Percentiles rank a stretch among this genome's conserved stretches.
These are phyloP conservation scores for Pristionchus exspectatus DNA, from an alignment of 2,888 invertebrate genomes.

Conservation along the genomic window DNA sequence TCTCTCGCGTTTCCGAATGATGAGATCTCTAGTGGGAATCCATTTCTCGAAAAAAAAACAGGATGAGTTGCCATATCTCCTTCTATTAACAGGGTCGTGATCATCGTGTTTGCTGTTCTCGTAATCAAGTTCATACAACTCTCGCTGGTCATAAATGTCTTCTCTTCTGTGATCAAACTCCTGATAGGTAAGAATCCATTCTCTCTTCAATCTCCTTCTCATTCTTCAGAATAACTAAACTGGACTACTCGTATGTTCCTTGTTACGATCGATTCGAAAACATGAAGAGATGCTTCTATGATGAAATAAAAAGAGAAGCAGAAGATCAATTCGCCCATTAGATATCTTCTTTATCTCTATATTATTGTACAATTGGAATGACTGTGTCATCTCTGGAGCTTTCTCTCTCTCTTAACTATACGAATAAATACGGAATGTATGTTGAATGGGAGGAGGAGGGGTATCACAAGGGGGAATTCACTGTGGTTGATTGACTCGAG, in stretches of 20 bases:
- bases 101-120: constrained; percentile 68
- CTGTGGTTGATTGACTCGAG: constrained; percentile 22
- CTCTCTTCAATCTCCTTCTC: not conserved
- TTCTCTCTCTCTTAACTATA: not conserved
- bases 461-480: not conserved
- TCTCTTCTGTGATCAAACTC: constrained; percentile 74
- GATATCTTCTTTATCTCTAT: not conserved
- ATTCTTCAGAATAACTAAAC: constrained; percentile 68
- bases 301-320: constrained; percentile 73
- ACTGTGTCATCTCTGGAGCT: not conserved
- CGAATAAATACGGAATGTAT: constrained; percentile 31
- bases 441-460: not conserved
- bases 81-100: constrained; percentile 59
- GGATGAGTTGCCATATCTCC: too few species aligned
- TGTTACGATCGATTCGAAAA: constrained; percentile 68
- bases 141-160: constrained; percentile 75
- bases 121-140: constrained; percentile 72
- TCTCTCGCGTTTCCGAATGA: too few species aligned
- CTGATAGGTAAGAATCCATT: constrained; percentile 64
- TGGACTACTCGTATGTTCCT: constrained; percentile 71
- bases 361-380: constrained; percentile 23
- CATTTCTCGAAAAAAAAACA: too few species aligned
- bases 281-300: constrained; percentile 77
- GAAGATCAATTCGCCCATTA: constrained; percentile 66
- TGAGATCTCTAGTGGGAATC: too few species aligned